These are phyloP conservation scores for Propithecus deckenii DNA, from an alignment of 2,797 vertebrate genomes.

Conservation along the genomic window DNA sequence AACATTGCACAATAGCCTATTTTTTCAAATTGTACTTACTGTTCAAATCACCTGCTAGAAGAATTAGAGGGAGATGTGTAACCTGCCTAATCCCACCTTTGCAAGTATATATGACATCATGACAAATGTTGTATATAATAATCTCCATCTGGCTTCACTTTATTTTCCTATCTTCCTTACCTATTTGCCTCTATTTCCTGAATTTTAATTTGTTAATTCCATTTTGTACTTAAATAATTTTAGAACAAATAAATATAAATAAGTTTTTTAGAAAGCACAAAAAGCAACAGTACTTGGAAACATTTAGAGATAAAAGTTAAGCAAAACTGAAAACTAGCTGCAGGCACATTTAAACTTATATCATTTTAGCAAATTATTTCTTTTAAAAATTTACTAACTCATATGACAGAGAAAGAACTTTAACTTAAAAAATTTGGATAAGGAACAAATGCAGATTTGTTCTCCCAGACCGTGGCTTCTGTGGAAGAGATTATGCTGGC, in stretches of 20 bases:
- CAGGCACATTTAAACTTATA: neutral
- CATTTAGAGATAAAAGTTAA: neutral
- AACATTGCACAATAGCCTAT: neutral
- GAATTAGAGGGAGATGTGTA: neutral
- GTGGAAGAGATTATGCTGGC: neutral
- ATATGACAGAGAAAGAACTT: neutral
- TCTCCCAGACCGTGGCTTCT: neutral
- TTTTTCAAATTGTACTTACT: neutral
- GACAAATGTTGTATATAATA: neutral
- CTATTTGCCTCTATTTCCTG: neutral
- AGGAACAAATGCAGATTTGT: neutral
- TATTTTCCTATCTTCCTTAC: neutral
- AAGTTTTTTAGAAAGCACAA: neutral
- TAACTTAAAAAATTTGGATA: neutral
- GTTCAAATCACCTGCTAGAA: neutral
- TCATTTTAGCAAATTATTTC: neutral
- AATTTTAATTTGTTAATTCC: neutral
- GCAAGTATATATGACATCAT: neutral
- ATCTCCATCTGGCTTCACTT: neutral
- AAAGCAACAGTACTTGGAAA: neutral
- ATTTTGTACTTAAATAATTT: neutral
- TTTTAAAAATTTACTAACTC: neutral
- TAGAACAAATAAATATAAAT: conserved; percentile 3
- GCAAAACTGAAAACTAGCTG: neutral
- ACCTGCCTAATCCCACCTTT: neutral